Conservation (phyloP, 2,888 invertebrate genomes). For the Phrixothrix hirtus region DNA sequence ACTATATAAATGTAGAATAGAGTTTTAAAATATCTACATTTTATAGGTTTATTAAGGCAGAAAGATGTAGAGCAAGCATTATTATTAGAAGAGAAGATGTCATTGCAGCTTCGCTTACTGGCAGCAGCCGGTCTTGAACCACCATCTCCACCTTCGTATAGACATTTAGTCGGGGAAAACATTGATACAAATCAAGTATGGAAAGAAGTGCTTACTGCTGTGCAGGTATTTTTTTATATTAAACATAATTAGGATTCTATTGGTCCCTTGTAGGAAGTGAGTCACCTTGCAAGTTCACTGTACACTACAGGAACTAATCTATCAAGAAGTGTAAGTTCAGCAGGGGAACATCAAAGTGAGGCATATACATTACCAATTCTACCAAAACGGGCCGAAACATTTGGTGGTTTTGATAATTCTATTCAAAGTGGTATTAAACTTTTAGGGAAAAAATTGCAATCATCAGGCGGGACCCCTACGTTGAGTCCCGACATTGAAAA, state of each 20-base stretch:
- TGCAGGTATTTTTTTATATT: slow-evolving; percentile 60
- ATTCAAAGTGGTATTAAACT: slow-evolving; percentile 50
- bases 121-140: slow-evolving; percentile 70
- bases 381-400: slow-evolving; percentile 93
- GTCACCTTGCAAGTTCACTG: slow-evolving; percentile 72
- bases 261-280: slow-evolving; percentile 75
- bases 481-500: slow-evolving; percentile 54
- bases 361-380: slow-evolving; percentile 83
- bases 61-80: slow-evolving; percentile 87
- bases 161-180: slow-evolving; percentile 75
- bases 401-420: slow-evolving; percentile 87
- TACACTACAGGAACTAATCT: slow-evolving; percentile 77
- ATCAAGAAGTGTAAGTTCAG: slow-evolving; percentile 90
- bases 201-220: slow-evolving; percentile 79
- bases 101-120: slow-evolving; percentile 76
- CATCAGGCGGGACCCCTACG: slow-evolving; percentile 49
- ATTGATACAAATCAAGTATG: slow-evolving; percentile 78
- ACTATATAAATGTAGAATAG: background rate
- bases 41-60: slow-evolving; percentile 76
- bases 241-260: slow-evolving; percentile 4
- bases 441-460: slow-evolving; percentile 50
- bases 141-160: slow-evolving; percentile 69
- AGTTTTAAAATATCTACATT: slow-evolving; percentile 1
- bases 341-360: slow-evolving; percentile 88
- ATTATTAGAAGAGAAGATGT: slow-evolving; percentile 86